phyloP scores from a whole-genome alignment of 1,140 invertebrate genomes.

The Zophobas atratus region DNA sequence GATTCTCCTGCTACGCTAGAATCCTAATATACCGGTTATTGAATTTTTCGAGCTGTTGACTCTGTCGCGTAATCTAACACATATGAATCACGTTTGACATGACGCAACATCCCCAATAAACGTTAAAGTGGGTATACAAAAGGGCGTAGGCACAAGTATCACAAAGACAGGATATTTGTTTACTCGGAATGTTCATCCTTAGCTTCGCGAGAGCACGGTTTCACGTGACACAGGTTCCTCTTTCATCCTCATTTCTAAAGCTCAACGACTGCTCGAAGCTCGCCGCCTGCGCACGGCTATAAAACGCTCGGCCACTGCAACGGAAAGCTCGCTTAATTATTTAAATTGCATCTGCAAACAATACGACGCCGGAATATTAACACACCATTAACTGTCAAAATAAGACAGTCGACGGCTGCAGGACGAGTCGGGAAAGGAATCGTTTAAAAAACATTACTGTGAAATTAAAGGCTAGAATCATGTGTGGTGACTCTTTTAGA shows the following conservation, averaged over 20 bases:
- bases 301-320: constrained; percentile 34
- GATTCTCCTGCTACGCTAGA: neutral
- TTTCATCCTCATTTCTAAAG: constrained; percentile 43
- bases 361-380: constrained; percentile 31
- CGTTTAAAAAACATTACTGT: too few relatives aligned
- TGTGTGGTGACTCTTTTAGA: too few relatives aligned
- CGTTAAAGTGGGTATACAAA: constrained; percentile 37
- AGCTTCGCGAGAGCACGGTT: constrained; percentile 25
- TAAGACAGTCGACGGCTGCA: neutral
- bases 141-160: constrained; percentile 25
- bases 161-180: constrained; percentile 43
- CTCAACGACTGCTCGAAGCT: constrained; percentile 25
- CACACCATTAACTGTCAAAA: constrained; percentile 38
- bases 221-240: constrained; percentile 35
- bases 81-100: constrained; percentile 40
- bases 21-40: constrained; percentile 25
- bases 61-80: constrained; percentile 41
- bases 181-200: constrained; percentile 40
- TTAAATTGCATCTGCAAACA: constrained; percentile 39
- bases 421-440: too few relatives aligned
- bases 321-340: constrained; percentile 38
- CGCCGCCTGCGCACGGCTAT: constrained; percentile 14
- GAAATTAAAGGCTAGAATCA: too few relatives aligned
- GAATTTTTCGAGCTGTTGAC: constrained; percentile 42
- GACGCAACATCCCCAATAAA: constrained; percentile 41